phyloP scores from a whole-genome alignment of 2,888 invertebrate genomes.

The Conistra vaccinii region DNA sequence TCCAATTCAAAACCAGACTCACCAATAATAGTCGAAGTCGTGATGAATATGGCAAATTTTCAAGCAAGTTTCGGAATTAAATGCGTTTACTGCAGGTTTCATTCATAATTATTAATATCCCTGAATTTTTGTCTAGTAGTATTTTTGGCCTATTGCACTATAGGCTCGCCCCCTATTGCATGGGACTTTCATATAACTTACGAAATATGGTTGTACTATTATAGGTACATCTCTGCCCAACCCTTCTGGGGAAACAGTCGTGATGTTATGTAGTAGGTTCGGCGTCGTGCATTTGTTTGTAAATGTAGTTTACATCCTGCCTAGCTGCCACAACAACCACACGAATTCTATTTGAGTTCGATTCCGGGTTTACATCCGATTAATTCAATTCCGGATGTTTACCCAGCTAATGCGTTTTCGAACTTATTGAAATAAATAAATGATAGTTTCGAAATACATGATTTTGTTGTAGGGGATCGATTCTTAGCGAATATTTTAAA shows the following conservation, averaged over 20 bases:
- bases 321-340: conserved; percentile 16
- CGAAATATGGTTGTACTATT: too few relatives aligned
- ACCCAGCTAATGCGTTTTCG: not conserved
- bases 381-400: conserved; percentile 26
- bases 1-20: not conserved
- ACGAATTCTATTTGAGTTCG: conserved; percentile 28
- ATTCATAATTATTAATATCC: not conserved
- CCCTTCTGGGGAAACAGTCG: too few relatives aligned
- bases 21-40: not conserved
- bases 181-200: too few relatives aligned
- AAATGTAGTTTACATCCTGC: conserved; percentile 4
- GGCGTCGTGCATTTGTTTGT: not conserved
- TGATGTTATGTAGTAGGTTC: too few relatives aligned
- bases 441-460: not conserved
- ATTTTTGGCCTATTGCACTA: too few relatives aligned
- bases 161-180: too few relatives aligned
- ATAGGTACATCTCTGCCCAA: too few relatives aligned
- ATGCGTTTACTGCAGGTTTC: not conserved
- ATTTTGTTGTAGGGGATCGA: not conserved
- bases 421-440: not conserved
- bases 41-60: too few relatives aligned
- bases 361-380: conserved; percentile 33
- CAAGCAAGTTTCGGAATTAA: not conserved
- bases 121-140: too few relatives aligned
- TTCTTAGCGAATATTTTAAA: not conserved